Conservation (phyloP, 2,888 invertebrate genomes). For the Tryphoninae sp. region DNA sequence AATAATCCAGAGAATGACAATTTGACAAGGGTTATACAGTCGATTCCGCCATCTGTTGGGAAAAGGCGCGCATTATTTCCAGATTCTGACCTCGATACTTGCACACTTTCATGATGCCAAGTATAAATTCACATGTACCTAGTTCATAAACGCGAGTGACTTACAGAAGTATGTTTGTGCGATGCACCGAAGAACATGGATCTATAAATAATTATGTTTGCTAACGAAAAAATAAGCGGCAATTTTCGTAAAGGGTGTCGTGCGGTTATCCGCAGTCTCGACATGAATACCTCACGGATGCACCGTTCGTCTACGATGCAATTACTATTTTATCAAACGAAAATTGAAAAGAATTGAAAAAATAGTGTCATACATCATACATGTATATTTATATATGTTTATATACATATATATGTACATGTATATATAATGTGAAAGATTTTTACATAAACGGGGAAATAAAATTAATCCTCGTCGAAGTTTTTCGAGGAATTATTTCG, state of each 20-base stretch:
- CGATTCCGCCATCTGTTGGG: background rate
- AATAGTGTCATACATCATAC: background rate
- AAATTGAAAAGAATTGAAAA: slow-evolving; percentile 29
- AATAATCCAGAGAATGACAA: background rate
- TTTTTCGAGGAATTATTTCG: background rate
- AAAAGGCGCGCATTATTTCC: background rate
- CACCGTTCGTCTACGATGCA: slow-evolving; percentile 14
- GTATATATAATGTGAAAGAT: background rate
- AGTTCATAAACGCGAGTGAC: background rate
- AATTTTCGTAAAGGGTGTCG: slow-evolving; percentile 50
- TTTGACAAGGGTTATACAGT: background rate
- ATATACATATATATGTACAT: background rate
- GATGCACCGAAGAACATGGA: slow-evolving; percentile 34
- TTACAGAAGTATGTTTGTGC: background rate
- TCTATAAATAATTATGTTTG: slow-evolving; percentile 61
- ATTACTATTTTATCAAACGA: slow-evolving; percentile 20
- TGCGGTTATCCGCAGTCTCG: slow-evolving; percentile 20
- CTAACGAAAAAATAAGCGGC: slow-evolving; percentile 50
- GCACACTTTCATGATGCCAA: background rate
- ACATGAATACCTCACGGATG: slow-evolving; percentile 35
- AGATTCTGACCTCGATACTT: background rate
- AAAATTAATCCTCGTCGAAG: background rate
- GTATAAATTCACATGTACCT: background rate
- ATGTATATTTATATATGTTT: background rate
- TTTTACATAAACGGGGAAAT: background rate